phyloP scores from a whole-genome alignment of 2,797 vertebrate genomes.

The Meriones psammophilus region DNA sequence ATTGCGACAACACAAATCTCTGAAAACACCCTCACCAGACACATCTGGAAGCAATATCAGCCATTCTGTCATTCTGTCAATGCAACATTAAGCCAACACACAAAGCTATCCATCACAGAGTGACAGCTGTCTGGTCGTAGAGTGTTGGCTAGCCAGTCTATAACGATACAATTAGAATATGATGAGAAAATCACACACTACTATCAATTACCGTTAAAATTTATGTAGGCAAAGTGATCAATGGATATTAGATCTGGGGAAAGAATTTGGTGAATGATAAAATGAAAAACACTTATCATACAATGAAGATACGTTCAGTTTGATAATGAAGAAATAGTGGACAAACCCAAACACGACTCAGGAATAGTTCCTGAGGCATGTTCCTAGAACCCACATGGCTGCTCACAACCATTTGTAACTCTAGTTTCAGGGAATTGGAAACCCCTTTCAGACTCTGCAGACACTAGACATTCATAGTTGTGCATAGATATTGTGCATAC shows the following conservation, averaged over 20 bases:
- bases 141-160: not conserved
- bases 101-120: not conserved
- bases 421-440: not conserved
- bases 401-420: not conserved
- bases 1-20: not conserved
- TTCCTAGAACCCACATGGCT: not conserved
- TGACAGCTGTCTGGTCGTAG: not conserved
- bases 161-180: conserved; percentile 42
- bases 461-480: not conserved
- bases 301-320: not conserved
- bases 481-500: not conserved
- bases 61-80: not conserved
- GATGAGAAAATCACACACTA: not conserved
- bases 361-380: not conserved
- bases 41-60: not conserved
- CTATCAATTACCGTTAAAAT: not conserved
- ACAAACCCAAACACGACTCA: not conserved
- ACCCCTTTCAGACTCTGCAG: not conserved
- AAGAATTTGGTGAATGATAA: not conserved
- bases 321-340: not conserved
- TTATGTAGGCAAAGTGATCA: not conserved
- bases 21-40: not conserved
- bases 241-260: not conserved
- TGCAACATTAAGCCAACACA: not conserved
- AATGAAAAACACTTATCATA: not conserved